Base-by-base conservation (phyloP, 2,113 vertebrate species). In the Podiceps cristatus region DNA sequence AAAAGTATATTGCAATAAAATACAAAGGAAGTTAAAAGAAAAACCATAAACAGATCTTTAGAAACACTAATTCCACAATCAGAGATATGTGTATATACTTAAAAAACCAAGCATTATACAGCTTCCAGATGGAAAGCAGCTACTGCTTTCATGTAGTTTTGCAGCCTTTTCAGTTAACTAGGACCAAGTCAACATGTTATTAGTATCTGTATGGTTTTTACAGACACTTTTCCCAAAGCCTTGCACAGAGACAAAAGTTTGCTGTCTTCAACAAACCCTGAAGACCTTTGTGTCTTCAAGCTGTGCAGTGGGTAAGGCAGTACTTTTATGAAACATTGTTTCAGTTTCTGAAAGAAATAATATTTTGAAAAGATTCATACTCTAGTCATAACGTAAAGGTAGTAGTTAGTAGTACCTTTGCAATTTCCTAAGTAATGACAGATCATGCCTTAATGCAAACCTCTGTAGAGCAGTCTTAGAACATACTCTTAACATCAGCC, bases 11-110 rank as follows among this genome's bases (percentile, higher is more conserved):
- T 64, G 24, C 13, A 58, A 42, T 47, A 67, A 68, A 72, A 52
- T 33, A 55, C 13, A 82, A 55, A 87, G 3, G 11, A 67, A 53
- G 10, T 25, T 44, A 85, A 33, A 73, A 33, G 55, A 49, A 71
- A 53, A 58, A 31, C 0, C 0, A 0, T 40, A 75, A 60, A 45
- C 40, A 62, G 8, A 27, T 69, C 18, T 88, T 68, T 56, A 42
- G 24, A 7, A 31, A 0, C 5, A 69, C 22, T 80, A 75, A 75
- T 91, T 69, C 18, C 25, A 37, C 5, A 25, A 14, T 64, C 58
- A 73, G 18, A 58, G 13, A 60, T 53, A 62, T 7, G 18, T 64
- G 1, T 10, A 66, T 14, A n/a, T n/a, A 68, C 27, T 49, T 88
- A 4, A 58, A 76, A 63, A 72, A 13, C 1, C 8, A 62, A 10